A percentile compares a stretch with the other conserved stretches of the same genome.
Evolutionary conservation across 2,888 invertebrate genomes (phyloP).

Genomic region (Urechis unicinctus): DNA sequence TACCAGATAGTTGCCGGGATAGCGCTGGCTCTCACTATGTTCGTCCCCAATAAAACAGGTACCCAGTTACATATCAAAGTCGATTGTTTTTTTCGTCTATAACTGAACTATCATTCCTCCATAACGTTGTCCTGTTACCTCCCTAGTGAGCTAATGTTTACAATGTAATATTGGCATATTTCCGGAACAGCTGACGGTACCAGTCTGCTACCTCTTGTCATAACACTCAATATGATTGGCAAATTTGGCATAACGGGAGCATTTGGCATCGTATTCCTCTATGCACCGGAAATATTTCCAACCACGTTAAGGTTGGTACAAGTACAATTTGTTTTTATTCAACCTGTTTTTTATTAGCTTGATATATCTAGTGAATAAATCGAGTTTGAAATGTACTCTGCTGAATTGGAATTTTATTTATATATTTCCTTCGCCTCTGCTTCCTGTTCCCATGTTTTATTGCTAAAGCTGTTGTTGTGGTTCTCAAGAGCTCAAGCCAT

Average conservation of each 20-base stretch:
- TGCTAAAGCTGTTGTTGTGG: no score
- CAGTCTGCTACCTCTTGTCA: constrained; percentile 8
- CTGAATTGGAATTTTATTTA: neutral
- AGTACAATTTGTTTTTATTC: no score
- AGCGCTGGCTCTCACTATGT: constrained; percentile 23
- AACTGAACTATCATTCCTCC: no score
- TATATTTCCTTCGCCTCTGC: neutral
- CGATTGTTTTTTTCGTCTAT: no score
- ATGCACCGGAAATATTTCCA: constrained; percentile 45
- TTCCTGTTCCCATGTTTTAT: no score
- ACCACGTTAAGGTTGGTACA: constrained; percentile 39
- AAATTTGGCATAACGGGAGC: constrained; percentile 48
- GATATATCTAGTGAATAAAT: neutral
- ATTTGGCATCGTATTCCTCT: constrained; percentile 42
- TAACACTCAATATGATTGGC: constrained; percentile 26
- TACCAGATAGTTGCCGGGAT: constrained; percentile 31
- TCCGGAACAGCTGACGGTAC: neutral
- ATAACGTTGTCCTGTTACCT: no score
- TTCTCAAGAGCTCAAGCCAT: constrained; percentile 43
- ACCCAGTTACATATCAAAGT: no score
- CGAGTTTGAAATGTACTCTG: no score
- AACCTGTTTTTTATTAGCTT: no score
- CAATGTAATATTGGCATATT: no score
- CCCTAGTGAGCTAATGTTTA: no score
- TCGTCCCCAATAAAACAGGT: constrained; percentile 12